Percentiles rank a stretch among this genome's conserved stretches.
These are phyloP conservation scores for Synchiropus splendidus DNA, from an alignment of 2,113 vertebrate genomes.

Conservation along the genomic window DNA sequence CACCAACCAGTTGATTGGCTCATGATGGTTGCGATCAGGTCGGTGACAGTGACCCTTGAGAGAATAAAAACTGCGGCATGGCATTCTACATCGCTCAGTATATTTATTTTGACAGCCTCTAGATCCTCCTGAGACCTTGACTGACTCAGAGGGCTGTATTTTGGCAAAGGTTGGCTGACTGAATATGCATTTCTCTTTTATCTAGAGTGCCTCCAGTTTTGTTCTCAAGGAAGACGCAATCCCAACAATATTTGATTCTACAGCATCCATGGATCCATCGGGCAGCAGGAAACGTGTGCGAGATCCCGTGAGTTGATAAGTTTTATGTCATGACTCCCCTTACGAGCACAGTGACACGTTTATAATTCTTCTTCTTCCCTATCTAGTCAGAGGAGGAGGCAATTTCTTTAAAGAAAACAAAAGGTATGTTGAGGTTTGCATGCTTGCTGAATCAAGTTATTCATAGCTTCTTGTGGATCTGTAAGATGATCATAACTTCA, in stretches of 20 bases:
- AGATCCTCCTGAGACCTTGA: too few relatives aligned
- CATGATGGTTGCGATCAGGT: too few relatives aligned
- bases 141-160: too few relatives aligned
- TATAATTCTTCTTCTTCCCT: conserved; percentile 17
- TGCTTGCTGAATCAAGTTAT: neutral
- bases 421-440: conserved; percentile 74
- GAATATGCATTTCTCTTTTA: conserved; percentile 34
- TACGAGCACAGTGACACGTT: neutral
- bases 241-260: conserved; percentile 89
- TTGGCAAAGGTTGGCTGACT: too few relatives aligned
- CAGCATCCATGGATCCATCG: conserved; percentile 74
- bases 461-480: too few relatives aligned
- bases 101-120: too few relatives aligned
- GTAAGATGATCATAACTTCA: too few relatives aligned
- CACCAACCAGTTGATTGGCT: too few relatives aligned
- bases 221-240: conserved; percentile 85
- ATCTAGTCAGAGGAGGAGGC: conserved; percentile 81
- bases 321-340: neutral
- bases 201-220: conserved; percentile 74
- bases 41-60: too few relatives aligned
- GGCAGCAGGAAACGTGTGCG: conserved; percentile 82
- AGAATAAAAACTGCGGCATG: too few relatives aligned
- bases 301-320: conserved; percentile 73
- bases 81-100: too few relatives aligned
- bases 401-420: conserved; percentile 81